Evolutionary conservation across 2,888 invertebrate genomes (phyloP).

Genomic region (Drosophila lutescens): DNA sequence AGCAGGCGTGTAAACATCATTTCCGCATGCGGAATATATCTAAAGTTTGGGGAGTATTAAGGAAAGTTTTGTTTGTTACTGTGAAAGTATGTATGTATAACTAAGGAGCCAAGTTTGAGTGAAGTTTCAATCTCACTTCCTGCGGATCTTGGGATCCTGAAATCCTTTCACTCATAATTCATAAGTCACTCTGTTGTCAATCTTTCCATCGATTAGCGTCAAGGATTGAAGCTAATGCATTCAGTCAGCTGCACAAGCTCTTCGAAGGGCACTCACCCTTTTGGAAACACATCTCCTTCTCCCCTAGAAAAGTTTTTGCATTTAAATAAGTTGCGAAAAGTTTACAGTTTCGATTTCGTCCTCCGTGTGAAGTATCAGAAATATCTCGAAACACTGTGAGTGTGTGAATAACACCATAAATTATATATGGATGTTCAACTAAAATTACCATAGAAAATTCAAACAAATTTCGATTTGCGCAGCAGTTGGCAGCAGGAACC

Average conservation of each 20-base stretch:
- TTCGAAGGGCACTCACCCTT: slow-evolving; percentile 12
- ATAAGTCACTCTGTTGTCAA: slow-evolving; percentile 29
- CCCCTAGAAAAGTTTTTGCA: slow-evolving; percentile 43
- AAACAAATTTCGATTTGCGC: slow-evolving; percentile 14
- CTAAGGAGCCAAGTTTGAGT: slow-evolving; percentile 1
- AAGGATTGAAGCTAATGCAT: slow-evolving; percentile 12
- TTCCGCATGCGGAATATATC: not conserved
- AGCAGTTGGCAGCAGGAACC: slow-evolving; percentile 2
- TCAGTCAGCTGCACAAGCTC: slow-evolving; percentile 22
- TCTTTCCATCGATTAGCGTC: slow-evolving; percentile 39
- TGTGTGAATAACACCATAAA: slow-evolving; percentile 10
- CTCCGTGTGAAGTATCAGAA: slow-evolving; percentile 10
- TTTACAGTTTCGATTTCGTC: slow-evolving; percentile 55
- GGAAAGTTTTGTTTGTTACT: slow-evolving; percentile 10
- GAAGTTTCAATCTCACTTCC: slow-evolving; percentile 10
- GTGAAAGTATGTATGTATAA: not conserved
- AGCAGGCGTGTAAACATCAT: not conserved
- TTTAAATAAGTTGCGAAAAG: slow-evolving; percentile 67
- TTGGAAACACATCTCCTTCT: not conserved
- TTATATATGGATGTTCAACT: slow-evolving; percentile 17
- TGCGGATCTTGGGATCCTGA: not conserved
- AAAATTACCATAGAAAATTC: slow-evolving; percentile 5
- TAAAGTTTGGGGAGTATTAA: not conserved
- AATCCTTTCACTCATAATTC: slow-evolving; percentile 27
- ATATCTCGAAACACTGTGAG: slow-evolving; percentile 28